phyloP scores from a whole-genome alignment of 2,797 vertebrate genomes.

The Dermochelys coriacea region DNA sequence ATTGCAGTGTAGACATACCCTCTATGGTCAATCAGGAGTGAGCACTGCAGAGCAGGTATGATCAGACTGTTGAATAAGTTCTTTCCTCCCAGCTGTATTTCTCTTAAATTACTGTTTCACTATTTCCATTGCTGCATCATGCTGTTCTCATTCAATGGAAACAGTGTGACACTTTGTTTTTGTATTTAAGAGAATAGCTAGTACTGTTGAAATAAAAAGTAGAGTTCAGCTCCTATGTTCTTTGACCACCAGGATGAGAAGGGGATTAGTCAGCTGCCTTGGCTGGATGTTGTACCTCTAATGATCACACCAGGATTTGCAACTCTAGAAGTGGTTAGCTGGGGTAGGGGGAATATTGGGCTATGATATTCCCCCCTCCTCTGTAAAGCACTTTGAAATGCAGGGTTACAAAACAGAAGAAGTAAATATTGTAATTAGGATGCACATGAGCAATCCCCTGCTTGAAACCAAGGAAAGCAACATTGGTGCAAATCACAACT shows the following conservation, averaged over 20 bases:
- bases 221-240: conserved; percentile 19
- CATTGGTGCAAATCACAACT: conserved; percentile 50
- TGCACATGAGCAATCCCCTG: background rate
- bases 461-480: conserved; percentile 41
- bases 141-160: conserved; percentile 64
- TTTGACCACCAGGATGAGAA: background rate
- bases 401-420: conserved; percentile 18
- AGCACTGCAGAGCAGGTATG: background rate
- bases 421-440: conserved; percentile 53
- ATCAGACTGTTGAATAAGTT: conserved; percentile 18
- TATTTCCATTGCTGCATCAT: conserved; percentile 14
- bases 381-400: background rate
- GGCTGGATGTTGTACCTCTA: background rate
- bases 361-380: background rate
- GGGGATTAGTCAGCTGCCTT: background rate
- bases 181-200: conserved; percentile 36
- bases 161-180: conserved; percentile 49
- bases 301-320: background rate
- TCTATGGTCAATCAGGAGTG: background rate
- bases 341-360: background rate
- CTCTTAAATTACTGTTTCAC: conserved; percentile 31
- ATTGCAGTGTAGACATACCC: background rate
- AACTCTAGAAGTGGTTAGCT: background rate
- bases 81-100: conserved; percentile 23
- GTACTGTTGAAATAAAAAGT: background rate